These are phyloP conservation scores for Tamias sibiricus DNA, from an alignment of 2,113 vertebrate species.

Conservation along the genomic window DNA sequence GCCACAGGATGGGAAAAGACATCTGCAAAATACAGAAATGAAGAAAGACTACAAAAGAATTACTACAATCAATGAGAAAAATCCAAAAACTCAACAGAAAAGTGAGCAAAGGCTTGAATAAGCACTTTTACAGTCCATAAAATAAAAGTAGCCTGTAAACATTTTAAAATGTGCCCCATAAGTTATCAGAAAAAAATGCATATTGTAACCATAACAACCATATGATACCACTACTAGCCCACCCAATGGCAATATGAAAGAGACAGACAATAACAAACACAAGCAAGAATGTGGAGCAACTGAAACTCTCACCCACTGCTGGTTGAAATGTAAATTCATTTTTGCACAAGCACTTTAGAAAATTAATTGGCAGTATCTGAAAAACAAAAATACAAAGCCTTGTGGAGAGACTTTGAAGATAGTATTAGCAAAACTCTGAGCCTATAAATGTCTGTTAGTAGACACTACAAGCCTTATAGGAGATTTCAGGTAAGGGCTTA, in stretches of 20 bases:
- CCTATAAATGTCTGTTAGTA: neutral
- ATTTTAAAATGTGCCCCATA: neutral
- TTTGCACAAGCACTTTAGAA: neutral
- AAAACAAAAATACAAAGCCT: neutral
- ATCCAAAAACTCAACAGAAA: neutral
- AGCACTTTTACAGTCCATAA: neutral
- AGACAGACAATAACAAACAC: neutral
- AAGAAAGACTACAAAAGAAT: neutral
- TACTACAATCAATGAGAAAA: neutral
- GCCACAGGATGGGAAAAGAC: neutral
- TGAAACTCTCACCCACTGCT: neutral
- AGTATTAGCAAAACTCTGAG: neutral
- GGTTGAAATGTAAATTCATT: neutral
- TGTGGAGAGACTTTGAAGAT: neutral
- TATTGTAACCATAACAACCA: neutral
- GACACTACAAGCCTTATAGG: neutral
- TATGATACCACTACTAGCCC: neutral
- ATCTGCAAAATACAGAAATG: conserved; percentile 20
- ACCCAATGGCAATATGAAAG: conserved; percentile 7
- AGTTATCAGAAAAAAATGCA: conserved; percentile 20
- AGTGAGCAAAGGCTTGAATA: neutral
- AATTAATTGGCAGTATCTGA: neutral
- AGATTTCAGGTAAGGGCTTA: neutral
- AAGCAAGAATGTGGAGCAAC: neutral
- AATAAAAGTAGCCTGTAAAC: neutral